Conservation (phyloP, 2,113 vertebrate species). For the Oreochromis spilurus region DNA sequence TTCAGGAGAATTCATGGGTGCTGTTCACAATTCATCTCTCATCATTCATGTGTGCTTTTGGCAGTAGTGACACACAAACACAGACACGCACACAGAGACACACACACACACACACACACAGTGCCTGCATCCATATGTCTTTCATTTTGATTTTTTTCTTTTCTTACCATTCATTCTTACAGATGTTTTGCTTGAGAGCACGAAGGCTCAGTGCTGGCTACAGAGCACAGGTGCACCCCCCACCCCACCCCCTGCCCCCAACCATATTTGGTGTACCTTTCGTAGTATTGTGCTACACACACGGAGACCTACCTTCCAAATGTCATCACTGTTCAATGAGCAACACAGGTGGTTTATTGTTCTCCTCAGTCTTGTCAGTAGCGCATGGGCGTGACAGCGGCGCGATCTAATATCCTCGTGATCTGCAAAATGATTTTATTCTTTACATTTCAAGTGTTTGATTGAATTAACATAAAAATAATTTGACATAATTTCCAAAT, state of each 20-base stretch:
- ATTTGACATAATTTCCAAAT: constrained; percentile 12
- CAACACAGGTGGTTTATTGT: constrained; percentile 70
- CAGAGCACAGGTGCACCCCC: constrained; percentile 49
- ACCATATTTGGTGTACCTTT: constrained; percentile 48
- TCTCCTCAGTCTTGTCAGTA: constrained; percentile 39
- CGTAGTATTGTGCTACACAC: constrained; percentile 19
- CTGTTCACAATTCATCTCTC: constrained; percentile 48
- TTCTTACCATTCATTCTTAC: neutral
- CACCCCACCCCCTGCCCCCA: neutral
- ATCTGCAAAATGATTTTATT: constrained; percentile 34
- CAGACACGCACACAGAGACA: neutral
- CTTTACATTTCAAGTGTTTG: constrained; percentile 22
- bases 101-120: neutral
- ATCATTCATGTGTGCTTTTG: constrained; percentile 45
- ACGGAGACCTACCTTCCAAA: constrained; percentile 48
- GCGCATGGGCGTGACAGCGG: constrained; percentile 41
- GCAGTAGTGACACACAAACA: constrained; percentile 2
- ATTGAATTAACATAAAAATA: constrained; percentile 32
- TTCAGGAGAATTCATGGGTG: constrained; percentile 53
- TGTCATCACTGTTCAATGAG: constrained; percentile 62
- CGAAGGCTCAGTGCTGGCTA: constrained; percentile 50
- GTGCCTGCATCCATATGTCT: neutral
- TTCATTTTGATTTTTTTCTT: neutral
- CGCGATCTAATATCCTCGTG: constrained; percentile 20
- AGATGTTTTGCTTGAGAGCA: constrained; percentile 33